These are phyloP conservation scores for Heliothis peltigera DNA, from an alignment of 2,888 invertebrate species.

Conservation along the genomic window DNA sequence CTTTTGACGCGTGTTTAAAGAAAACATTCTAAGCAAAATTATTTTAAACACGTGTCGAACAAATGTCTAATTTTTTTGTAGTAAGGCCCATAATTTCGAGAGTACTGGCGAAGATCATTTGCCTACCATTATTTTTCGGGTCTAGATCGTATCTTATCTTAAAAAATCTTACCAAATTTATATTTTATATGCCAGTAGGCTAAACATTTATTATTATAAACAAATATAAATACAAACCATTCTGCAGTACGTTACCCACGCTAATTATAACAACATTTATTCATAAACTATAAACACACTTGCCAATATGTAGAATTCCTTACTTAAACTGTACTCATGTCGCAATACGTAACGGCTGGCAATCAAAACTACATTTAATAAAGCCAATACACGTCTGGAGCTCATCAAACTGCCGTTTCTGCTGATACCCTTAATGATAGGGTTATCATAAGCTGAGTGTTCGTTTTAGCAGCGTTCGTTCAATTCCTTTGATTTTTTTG, in stretches of 20 bases:
- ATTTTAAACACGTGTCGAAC: too few relatives aligned
- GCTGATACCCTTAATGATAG: slow-evolving; percentile 56
- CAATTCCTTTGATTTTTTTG: slow-evolving; percentile 43
- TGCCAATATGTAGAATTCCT: background rate
- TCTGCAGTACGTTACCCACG: background rate
- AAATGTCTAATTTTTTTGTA: too few relatives aligned
- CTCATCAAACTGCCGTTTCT: slow-evolving; percentile 46
- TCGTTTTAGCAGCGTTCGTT: slow-evolving; percentile 47
- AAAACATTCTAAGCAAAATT: too few relatives aligned
- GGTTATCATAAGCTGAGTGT: slow-evolving; percentile 46
- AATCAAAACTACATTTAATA: slow-evolving; percentile 19
- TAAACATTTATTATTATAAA: too few relatives aligned
- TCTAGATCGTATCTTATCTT: too few relatives aligned
- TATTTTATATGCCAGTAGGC: too few relatives aligned
- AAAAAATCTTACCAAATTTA: too few relatives aligned
- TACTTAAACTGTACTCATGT: slow-evolving; percentile 3
- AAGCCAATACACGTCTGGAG: slow-evolving; percentile 40
- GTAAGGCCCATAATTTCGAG: too few relatives aligned
- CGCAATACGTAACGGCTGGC: background rate
- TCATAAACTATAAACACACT: slow-evolving; percentile 1
- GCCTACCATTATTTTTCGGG: too few relatives aligned
- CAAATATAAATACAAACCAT: background rate
- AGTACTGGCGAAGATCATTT: too few relatives aligned
- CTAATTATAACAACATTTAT: background rate
- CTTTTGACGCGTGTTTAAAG: too few relatives aligned